These are phyloP conservation scores for Desmodus rotundus DNA, from an alignment of 2,113 vertebrate genomes.

Conservation along the genomic window DNA sequence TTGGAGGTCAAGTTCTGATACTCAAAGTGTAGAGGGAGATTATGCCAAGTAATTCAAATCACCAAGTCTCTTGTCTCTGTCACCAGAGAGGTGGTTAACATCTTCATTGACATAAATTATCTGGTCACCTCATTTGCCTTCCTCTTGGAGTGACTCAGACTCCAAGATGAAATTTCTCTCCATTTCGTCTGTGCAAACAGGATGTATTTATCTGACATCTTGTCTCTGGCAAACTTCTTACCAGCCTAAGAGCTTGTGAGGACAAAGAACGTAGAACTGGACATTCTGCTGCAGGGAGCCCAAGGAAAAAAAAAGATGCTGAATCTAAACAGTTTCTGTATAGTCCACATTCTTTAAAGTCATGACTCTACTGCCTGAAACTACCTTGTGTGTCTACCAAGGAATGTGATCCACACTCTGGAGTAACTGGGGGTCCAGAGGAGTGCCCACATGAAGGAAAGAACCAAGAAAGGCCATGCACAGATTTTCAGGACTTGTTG, in stretches of 20 bases:
- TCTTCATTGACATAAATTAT: not conserved
- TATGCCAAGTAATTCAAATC: accelerated
- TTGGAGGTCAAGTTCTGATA: not conserved
- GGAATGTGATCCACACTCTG: accelerated
- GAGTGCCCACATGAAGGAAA: too few relatives aligned
- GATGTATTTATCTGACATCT: not conserved
- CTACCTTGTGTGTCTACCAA: not conserved
- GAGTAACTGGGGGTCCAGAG: not conserved
- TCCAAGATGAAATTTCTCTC: too few relatives aligned
- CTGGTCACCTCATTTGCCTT: not conserved
- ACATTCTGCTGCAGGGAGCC: not conserved
- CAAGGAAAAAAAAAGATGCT: not conserved
- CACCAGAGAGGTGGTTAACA: not conserved
- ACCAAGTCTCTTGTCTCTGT: not conserved
- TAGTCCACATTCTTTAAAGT: not conserved
- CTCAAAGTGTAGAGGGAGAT: not conserved
- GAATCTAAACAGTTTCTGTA: not conserved
- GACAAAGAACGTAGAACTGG: not conserved
- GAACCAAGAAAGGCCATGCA: not conserved
- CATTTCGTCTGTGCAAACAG: not conserved
- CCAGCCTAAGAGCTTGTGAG: not conserved
- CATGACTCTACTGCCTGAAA: not conserved
- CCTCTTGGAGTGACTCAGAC: not conserved
- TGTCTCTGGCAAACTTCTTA: not conserved
- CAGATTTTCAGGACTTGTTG: not conserved